phyloP scores from a whole-genome alignment of 1,140 invertebrate species.

The Nomia melanderi region DNA sequence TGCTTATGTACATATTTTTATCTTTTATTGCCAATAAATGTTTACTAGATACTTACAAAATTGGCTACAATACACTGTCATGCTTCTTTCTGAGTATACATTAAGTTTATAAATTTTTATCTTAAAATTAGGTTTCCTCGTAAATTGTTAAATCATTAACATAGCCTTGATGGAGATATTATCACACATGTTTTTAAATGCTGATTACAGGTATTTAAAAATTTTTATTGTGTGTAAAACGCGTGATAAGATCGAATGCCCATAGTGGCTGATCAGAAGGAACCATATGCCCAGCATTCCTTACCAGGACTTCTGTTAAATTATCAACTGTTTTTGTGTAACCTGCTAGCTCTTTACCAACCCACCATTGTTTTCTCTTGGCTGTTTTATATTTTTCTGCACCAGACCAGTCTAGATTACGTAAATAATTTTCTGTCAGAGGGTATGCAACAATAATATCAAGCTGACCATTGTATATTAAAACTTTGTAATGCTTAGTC shows the following conservation, averaged over 20 bases:
- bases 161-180: neutral
- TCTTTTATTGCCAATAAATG: slow-evolving; percentile 43
- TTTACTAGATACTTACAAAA: slow-evolving; percentile 46
- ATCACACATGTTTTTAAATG: slow-evolving; percentile 16
- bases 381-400: slow-evolving; percentile 85
- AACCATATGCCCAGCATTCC: slow-evolving; percentile 92
- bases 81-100: neutral
- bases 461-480: slow-evolving; percentile 91
- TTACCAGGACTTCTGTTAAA: slow-evolving; percentile 89
- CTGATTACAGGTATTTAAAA: slow-evolving; percentile 67
- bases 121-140: neutral
- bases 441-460: slow-evolving; percentile 93
- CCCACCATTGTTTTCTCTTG: slow-evolving; percentile 85
- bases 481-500: slow-evolving; percentile 85
- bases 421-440: slow-evolving; percentile 87
- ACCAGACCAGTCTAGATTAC: slow-evolving; percentile 85
- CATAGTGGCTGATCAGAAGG: slow-evolving; percentile 91
- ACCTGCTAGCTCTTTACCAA: slow-evolving; percentile 87
- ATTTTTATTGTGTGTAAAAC: slow-evolving; percentile 86
- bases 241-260: slow-evolving; percentile 88
- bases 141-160: neutral
- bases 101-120: neutral
- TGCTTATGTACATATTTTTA: slow-evolving; percentile 3
- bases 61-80: neutral
- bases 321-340: slow-evolving; percentile 88